Percentiles rank a stretch among this genome's conserved stretches.
Conservation (phyloP, 64 coral and sea anemone genomes). For the Anthopleura sola region DNA sequence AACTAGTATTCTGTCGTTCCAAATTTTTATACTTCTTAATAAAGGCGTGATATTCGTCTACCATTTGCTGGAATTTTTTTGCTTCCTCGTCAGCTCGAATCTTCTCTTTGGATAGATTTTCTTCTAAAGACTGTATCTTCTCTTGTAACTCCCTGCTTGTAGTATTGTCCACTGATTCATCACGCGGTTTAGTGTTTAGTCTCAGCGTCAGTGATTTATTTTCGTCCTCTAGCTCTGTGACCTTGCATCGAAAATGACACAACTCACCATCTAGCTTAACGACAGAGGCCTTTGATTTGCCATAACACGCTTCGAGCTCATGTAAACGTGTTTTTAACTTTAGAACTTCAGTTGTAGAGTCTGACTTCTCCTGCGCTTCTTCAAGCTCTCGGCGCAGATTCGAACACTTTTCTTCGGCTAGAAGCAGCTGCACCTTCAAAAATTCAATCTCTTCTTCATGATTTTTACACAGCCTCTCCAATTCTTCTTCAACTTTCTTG, state of each 20-base stretch:
- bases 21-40: background rate
- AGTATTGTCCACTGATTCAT: background rate
- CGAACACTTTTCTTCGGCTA: slow-evolving; percentile 8
- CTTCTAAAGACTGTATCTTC: background rate
- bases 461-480: slow-evolving; percentile 14
- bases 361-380: background rate
- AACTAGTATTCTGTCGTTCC: background rate
- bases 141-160: background rate
- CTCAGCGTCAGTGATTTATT: background rate
- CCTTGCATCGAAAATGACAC: background rate
- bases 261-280: background rate
- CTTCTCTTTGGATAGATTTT: background rate
- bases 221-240: background rate
- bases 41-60: slow-evolving; percentile 11
- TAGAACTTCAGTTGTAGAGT: background rate
- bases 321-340: background rate
- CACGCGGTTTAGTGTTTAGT: background rate
- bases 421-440: background rate
- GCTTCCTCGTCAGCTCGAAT: background rate
- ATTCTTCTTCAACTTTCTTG: slow-evolving; percentile 10
- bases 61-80: background rate
- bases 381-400: background rate
- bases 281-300: background rate
- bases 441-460: slow-evolving; percentile 36
- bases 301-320: background rate